phyloP scores from a whole-genome alignment of 1,140 invertebrate species.

The Cydia pomonella region DNA sequence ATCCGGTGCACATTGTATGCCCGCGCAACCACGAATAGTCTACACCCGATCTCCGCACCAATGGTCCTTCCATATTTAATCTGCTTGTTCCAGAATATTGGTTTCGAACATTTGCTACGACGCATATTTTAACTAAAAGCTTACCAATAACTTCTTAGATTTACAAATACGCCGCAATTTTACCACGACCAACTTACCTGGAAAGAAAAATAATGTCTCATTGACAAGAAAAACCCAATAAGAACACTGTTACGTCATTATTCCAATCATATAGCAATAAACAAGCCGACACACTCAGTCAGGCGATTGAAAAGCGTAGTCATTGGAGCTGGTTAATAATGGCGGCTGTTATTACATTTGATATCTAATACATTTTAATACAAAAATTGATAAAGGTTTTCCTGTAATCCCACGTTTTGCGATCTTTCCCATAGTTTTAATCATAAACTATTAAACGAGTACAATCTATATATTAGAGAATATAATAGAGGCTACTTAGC shows the following conservation, averaged over 20 bases:
- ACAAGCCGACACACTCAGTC: conserved; percentile 31
- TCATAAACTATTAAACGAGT: too few species aligned
- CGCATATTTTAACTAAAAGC: not conserved
- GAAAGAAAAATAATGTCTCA: conserved; percentile 54
- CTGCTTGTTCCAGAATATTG: not conserved
- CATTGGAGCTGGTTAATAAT: too few species aligned
- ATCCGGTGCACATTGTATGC: not conserved
- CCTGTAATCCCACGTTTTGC: too few species aligned
- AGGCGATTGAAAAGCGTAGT: conserved; percentile 40
- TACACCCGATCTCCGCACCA: not conserved
- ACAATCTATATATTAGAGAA: too few species aligned
- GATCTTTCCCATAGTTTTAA: too few species aligned
- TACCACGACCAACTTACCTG: conserved; percentile 65
- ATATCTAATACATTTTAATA: too few species aligned
- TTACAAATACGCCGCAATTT: conserved; percentile 42
- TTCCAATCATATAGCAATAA: conserved; percentile 57
- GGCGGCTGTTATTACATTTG: too few species aligned
- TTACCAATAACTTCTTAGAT: not conserved
- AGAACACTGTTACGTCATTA: conserved; percentile 48
- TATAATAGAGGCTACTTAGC: too few species aligned
- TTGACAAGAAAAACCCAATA: conserved; percentile 50
- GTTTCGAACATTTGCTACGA: not conserved
- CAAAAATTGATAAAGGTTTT: too few species aligned
- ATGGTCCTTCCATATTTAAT: conserved; percentile 5
- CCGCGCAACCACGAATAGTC: not conserved